Evolutionary conservation across 2,888 invertebrate genomes (phyloP), one percentile per base, ranked within the genome.

Genomic region (Drosophila infuscata): DNA sequence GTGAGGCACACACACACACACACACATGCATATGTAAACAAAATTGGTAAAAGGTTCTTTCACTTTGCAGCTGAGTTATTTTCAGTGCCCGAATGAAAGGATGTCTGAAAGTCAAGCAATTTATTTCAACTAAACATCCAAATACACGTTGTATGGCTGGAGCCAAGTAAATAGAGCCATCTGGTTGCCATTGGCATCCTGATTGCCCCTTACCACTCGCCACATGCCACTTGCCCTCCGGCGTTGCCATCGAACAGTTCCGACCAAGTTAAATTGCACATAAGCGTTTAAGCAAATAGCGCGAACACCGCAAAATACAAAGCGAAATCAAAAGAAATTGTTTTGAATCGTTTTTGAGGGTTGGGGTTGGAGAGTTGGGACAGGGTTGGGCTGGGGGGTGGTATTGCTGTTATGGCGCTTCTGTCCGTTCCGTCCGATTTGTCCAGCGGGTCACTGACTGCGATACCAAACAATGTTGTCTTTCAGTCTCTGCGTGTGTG

Each of bases 271-370:
- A 74, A 80, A 82, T 79, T 76, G 80, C 46, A 79, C 63, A 70
- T 76, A 74, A 79, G 71, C 76, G 61, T 72, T 82, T 76, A 79
- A 76, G 80, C 70, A 76, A 81, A 79, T 76, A 63, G 75, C 82
- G 66, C 64, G 43, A 66, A 48, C 52, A 65, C 72, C 80, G 66
- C 78, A 78, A 71, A 72, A 65, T 57, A 65, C 67, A 81, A 78
- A 72, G 66, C 51, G 41, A 73, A 83, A 80, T 80, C 83, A 74
- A 88, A 88, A 66, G 71, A 80, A 88, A 84, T 77, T 83, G 78
- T 77, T 81, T 83, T 81, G 74, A 81, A 69, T 69, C 58, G 43
- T 38, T 69, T 7, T 20, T 38, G 36, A 30, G 38, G 12, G 2
- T 54, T 17, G 33, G 4, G 33, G 46, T 25, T 12, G 12, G 25